These are phyloP conservation scores for Achlya flavicornis DNA, from an alignment of 2,888 invertebrate species.

Conservation along the genomic window DNA sequence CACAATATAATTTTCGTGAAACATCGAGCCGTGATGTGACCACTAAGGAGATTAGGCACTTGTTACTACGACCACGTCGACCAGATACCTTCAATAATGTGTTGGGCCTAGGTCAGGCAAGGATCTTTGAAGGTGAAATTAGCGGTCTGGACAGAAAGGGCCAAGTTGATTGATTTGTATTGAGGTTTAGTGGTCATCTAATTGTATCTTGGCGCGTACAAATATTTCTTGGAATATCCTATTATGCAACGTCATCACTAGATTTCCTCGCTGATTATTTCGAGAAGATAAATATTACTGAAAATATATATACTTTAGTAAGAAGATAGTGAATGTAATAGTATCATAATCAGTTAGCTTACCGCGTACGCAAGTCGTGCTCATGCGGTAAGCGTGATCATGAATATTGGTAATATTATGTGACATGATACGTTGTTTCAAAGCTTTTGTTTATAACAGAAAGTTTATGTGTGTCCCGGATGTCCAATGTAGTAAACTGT, in stretches of 20 bases:
- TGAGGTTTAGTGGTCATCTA: conserved; percentile 14
- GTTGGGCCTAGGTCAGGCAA: conserved; percentile 34
- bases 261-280: too few species aligned
- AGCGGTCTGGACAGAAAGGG: conserved; percentile 46
- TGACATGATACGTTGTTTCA: conserved; percentile 24
- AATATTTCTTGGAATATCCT: background rate
- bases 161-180: conserved; percentile 30
- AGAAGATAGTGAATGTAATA: conserved; percentile 9
- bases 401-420: conserved; percentile 40
- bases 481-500: background rate
- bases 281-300: too few species aligned
- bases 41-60: conserved; percentile 66
- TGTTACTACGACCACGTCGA: conserved; percentile 55
- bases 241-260: background rate
- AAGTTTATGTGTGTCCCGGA: background rate
- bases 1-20: conserved; percentile 65
- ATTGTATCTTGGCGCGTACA: background rate
- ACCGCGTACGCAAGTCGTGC: conserved; percentile 51
- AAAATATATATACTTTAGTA: too few species aligned
- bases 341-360: conserved; percentile 45
- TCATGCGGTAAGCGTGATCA: conserved; percentile 52
- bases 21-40: conserved; percentile 63
- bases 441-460: conserved; percentile 4
- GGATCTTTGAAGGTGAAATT: conserved; percentile 51
- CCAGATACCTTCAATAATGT: conserved; percentile 51